Conservation (phyloP, 2,797 vertebrate species). For the Varecia variegata region DNA sequence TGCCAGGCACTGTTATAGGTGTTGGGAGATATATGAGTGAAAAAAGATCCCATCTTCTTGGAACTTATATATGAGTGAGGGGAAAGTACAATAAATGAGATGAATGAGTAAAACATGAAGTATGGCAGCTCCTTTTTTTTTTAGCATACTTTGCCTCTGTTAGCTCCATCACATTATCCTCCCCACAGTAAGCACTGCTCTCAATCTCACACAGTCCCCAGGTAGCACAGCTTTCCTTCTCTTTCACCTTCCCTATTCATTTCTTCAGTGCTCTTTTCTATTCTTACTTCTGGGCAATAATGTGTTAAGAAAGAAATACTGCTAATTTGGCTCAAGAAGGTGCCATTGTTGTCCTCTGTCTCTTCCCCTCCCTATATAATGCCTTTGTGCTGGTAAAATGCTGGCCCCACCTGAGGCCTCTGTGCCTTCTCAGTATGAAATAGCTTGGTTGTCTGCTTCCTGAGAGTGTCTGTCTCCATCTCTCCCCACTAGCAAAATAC, state of each 20-base stretch:
- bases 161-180: background rate
- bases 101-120: background rate
- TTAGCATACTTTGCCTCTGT: background rate
- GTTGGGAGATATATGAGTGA: background rate
- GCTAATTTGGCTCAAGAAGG: constrained; percentile 29
- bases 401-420: background rate
- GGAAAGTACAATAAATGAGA: background rate
- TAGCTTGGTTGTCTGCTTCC: constrained; percentile 5
- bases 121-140: background rate
- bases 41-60: background rate
- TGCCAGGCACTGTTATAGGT: background rate
- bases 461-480: background rate
- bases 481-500: constrained; percentile 26
- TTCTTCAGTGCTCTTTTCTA: background rate
- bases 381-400: background rate
- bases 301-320: constrained; percentile 15
- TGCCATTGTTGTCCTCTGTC: background rate
- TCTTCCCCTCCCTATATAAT: background rate
- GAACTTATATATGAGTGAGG: background rate
- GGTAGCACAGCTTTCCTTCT: background rate
- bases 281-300: constrained; percentile 8
- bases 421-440: constrained; percentile 14
- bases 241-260: background rate
- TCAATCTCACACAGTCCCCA: background rate
- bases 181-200: background rate